Base-by-base conservation (phyloP, 1,140 invertebrate genomes). In the Drosophila azteca region DNA sequence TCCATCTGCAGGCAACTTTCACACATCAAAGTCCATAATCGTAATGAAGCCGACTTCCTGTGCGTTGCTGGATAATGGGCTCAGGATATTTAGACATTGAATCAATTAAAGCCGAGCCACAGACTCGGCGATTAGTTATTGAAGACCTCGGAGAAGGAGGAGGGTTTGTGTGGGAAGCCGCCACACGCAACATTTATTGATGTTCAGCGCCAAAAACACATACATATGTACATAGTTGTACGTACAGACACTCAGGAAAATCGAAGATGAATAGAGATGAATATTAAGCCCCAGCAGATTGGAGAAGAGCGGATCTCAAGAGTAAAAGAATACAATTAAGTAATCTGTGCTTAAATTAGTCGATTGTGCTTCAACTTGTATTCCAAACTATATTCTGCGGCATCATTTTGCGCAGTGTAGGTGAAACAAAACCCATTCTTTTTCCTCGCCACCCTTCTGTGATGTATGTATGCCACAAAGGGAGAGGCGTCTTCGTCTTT, bases 11-110 rank as follows among this genome's bases (percentile, higher is more conserved):
- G 20, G 20, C 54, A 22, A 45, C 24, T 29, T 68, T 77, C 55
- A 59, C 69, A 85, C 55, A 79, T 82, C 71, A 87, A 82, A 82
- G 83, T 65, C 71, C 58, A 52, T 77, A 88, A 79, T 87, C 83
- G 80, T 88, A 82, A 79, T 79, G 74, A 65, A 72, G 70, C 69
- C 69, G 77, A 82, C 24, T 66, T 57, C 64, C 29, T 59, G 54
- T 59, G 52, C 52, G 46, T 22, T 62, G 61, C 48, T 52, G 64
- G 76, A 50, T 76, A 87, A 82, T 54, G 53, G 53, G 65, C 82
- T 78, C 65, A 71, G 66, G 57, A 58, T 88, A 68, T 64, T 87
- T 66, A 74, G 71, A 73, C 75, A 77, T 64, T 78, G 65, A 83
- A 88, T 88, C 83, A 87, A 87, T 87, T 88, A 87, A 82, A 88